These are phyloP conservation scores for Zeugodacus cucurbitae DNA, from an alignment of 1,140 invertebrate genomes.

Conservation along the genomic window DNA sequence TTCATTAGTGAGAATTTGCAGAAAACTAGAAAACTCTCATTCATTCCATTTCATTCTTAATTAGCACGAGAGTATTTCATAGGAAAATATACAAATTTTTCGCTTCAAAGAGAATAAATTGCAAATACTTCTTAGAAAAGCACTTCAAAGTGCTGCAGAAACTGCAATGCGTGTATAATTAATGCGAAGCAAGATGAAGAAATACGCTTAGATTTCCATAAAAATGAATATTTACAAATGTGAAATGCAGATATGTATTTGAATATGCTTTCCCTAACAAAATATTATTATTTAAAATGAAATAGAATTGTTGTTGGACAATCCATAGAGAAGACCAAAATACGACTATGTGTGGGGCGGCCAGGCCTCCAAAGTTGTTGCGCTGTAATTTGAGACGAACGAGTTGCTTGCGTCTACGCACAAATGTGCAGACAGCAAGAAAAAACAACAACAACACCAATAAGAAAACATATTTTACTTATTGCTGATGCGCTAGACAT, in stretches of 20 bases:
- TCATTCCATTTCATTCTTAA: no score
- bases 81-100: no score
- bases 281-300: background rate
- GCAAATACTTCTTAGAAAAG: background rate
- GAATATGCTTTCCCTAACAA: background rate
- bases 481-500: background rate
- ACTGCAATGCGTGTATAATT: background rate
- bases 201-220: background rate
- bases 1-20: no score
- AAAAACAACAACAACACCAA: background rate
- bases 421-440: background rate
- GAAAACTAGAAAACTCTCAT: no score
- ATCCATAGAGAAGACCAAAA: background rate
- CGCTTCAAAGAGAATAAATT: background rate
- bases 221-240: background rate
- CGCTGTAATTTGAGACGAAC: background rate
- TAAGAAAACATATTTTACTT: background rate
- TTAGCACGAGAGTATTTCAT: no score
- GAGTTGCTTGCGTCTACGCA: background rate
- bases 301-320: background rate
- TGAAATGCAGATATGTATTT: background rate
- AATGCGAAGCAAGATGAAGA: no score
- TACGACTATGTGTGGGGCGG: background rate
- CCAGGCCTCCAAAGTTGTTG: background rate
- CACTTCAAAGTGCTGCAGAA: background rate